Percentiles rank a stretch among this genome's conserved stretches.
Evolutionary conservation across 2,113 vertebrate genomes (phyloP).

Genomic region (Sardina pilchardus): DNA sequence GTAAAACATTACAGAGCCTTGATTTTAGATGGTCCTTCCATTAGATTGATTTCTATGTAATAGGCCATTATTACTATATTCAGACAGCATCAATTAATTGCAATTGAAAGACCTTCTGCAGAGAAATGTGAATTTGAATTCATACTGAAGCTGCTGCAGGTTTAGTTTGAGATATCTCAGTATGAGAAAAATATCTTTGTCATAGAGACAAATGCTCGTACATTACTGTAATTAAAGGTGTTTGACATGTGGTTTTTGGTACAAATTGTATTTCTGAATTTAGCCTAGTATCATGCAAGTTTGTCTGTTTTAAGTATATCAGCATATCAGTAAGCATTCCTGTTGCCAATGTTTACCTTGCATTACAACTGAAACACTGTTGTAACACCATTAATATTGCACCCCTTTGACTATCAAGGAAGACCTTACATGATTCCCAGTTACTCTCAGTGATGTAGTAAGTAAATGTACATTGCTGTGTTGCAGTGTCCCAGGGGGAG

Average conservation of each 20-base stretch:
- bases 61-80: neutral
- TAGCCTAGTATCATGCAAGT: neutral
- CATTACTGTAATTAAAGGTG: neutral
- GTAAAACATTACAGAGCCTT: neutral
- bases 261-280: neutral
- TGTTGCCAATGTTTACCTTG: neutral
- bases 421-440: neutral
- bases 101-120: neutral
- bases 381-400: conserved; percentile 11
- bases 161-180: neutral
- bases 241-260: neutral
- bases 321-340: neutral
- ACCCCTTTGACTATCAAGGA: neutral
- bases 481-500: neutral
- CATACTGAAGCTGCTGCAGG: neutral
- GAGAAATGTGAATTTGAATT: neutral
- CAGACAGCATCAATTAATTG: neutral
- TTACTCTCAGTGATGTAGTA: neutral
- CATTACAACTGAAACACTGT: neutral
- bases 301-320: neutral
- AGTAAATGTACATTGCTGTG: neutral
- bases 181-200: too few species aligned
- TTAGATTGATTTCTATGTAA: neutral
- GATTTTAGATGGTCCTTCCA: neutral
- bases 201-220: neutral